Evolutionary conservation across 2,113 vertebrate genomes (phyloP).

Genomic region (Sisor rabdophorus): DNA sequence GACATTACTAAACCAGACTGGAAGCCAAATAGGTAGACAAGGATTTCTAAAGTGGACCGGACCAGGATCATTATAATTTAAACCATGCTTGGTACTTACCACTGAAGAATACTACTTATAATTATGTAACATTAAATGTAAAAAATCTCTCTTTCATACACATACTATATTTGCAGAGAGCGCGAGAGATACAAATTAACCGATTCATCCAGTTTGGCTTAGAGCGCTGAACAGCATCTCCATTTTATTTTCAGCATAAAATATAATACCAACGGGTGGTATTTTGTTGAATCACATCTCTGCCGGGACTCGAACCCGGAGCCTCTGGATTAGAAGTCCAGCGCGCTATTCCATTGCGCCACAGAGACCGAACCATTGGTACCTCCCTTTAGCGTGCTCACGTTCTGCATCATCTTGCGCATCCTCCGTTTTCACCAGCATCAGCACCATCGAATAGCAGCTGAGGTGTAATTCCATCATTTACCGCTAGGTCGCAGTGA

Average conservation of each 20-base stretch:
- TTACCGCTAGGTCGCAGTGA: slow-evolving; percentile 62
- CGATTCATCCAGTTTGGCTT: neutral
- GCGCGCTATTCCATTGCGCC: slow-evolving; percentile 99
- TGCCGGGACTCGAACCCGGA: slow-evolving; percentile 93
- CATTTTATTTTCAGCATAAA: neutral
- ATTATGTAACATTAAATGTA: no score
- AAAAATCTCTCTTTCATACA: no score
- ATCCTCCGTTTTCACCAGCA: slow-evolving; percentile 64
- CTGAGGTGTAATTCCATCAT: neutral
- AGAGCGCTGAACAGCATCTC: neutral
- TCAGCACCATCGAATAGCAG: slow-evolving; percentile 66
- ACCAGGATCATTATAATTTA: no score
- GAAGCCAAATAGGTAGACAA: slow-evolving; percentile 12
- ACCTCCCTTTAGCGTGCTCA: slow-evolving; percentile 55
- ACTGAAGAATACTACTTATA: no score
- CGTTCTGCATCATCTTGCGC: slow-evolving; percentile 54
- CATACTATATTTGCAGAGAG: no score
- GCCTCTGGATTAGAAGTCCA: slow-evolving; percentile 90
- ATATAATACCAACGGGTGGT: neutral
- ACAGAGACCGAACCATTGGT: slow-evolving; percentile 81
- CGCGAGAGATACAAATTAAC: neutral
- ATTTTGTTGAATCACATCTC: slow-evolving; percentile 78
- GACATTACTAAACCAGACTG: slow-evolving; percentile 40
- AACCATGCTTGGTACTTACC: no score
- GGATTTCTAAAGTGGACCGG: slow-evolving; percentile 9